Conservation (phyloP, 1,140 invertebrate genomes). For the Harlomillsia oculata region DNA sequence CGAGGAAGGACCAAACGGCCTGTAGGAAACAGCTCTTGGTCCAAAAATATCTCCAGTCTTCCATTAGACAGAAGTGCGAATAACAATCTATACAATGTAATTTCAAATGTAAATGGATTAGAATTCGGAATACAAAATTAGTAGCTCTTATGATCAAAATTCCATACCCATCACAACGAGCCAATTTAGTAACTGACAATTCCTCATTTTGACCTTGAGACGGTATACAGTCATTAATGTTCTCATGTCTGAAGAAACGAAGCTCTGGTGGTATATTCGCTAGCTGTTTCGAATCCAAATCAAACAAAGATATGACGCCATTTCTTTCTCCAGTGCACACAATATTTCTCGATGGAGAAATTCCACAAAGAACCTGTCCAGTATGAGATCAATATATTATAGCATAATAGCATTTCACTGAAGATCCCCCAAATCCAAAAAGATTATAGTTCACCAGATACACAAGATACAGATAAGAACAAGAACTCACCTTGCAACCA, state of each 20-base stretch:
- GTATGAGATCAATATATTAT: too few relatives aligned
- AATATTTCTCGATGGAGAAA: not conserved
- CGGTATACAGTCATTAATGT: not conserved
- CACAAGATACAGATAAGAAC: not conserved
- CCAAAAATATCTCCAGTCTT: slow-evolving; percentile 16
- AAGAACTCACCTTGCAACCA: not conserved
- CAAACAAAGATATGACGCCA: not conserved
- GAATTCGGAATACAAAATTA: not conserved
- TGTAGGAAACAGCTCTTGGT: slow-evolving; percentile 1
- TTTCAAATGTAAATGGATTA: not conserved
- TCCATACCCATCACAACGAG: slow-evolving; percentile 19
- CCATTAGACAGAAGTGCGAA: slow-evolving; percentile 30
- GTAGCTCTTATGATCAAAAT: not conserved
- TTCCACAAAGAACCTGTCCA: slow-evolving; percentile 6
- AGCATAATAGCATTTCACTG: not conserved
- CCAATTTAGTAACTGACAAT: slow-evolving; percentile 5
- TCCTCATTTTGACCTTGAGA: not conserved
- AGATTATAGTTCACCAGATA: not conserved
- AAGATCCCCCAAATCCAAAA: not conserved
- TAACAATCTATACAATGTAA: slow-evolving; percentile 17
- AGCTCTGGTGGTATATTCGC: not conserved
- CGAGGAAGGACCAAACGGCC: not conserved
- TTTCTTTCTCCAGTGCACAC: not conserved
- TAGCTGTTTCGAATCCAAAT: not conserved
- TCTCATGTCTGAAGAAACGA: not conserved